Base-by-base conservation (phyloP, 2,888 invertebrate species). In the Doris montereyensis region DNA sequence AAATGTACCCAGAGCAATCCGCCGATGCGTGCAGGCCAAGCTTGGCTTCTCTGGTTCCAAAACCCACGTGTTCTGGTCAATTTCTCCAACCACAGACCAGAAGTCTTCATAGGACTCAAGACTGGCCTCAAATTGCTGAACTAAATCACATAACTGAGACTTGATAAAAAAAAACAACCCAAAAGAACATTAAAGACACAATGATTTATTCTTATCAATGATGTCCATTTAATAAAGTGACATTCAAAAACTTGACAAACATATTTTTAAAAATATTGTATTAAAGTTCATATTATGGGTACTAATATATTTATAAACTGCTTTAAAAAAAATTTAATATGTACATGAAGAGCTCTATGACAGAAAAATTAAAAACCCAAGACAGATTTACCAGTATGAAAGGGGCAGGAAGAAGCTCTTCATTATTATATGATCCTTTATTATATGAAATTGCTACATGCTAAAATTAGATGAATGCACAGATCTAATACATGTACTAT, bases 21-120 rank as follows among this genome's bases (percentile, higher is more conserved):
- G 85, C 67, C 91, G 83, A 73, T 87, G 83, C 21, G 81, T 83
- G 30, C 89, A 88, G 73, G 84, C 84, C 75, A 85, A 87, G 4
- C 84, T 85, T 3, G 91, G 91, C 72, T 87, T 86, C 78, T 91
- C 91, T 13, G 92, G 92, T 76, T 92, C 91, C 70, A 92, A 82
- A 2, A 92, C 86, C 91, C 91, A 91, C 1, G 90, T 90, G 10
- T 87, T 86, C 13, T 79, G 79, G 81, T 91, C 92, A 30, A 91
- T 83, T 76, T 90, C 90, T 72, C 87, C 88, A 84, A 91, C 80
- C 52, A 85, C 81, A 79, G 90, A 84, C 91, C 91, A 91, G 81
- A 92, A 90, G 21, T 86, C 83, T 82, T 89, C 87, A 80, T 86
- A 90, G 2, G 41, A 75, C 0, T 81, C 76, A 21, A 91, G 79